Percentiles rank a stretch among this genome's conserved stretches.
Evolutionary conservation across 2,797 vertebrate species (phyloP).

Genomic region (Lacerta bilineata): DNA sequence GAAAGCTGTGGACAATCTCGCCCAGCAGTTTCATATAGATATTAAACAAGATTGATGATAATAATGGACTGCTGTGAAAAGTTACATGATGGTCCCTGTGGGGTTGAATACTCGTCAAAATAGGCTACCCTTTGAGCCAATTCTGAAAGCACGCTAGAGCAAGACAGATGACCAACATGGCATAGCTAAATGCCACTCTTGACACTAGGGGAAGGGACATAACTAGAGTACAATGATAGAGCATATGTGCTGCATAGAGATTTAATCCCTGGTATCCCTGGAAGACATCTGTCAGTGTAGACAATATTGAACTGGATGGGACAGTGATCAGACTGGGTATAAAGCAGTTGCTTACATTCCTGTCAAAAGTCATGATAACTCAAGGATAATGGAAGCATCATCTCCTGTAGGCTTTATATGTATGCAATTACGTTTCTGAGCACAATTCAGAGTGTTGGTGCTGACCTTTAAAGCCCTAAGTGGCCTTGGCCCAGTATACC

Average conservation of each 20-base stretch:
- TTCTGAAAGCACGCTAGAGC: not conserved
- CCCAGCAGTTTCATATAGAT: not conserved
- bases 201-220: not conserved
- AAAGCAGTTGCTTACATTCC: too few relatives aligned
- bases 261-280: not conserved
- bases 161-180: not conserved
- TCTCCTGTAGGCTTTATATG: not conserved
- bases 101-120: not conserved
- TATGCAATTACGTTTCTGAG: not conserved
- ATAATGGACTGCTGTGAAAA: not conserved
- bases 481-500: too few relatives aligned
- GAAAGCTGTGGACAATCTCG: not conserved
- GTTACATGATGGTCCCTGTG: not conserved
- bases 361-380: not conserved
- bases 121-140: not conserved
- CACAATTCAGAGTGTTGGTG: too few relatives aligned
- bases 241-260: not conserved
- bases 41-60: not conserved
- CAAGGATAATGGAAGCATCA: not conserved
- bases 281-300: not conserved
- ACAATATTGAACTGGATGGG: too few relatives aligned
- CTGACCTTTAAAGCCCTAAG: too few relatives aligned
- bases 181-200: not conserved
- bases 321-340: too few relatives aligned
- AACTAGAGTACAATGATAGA: not conserved